phyloP scores from a whole-genome alignment of 1,140 invertebrate species.

The Battus philenor region DNA sequence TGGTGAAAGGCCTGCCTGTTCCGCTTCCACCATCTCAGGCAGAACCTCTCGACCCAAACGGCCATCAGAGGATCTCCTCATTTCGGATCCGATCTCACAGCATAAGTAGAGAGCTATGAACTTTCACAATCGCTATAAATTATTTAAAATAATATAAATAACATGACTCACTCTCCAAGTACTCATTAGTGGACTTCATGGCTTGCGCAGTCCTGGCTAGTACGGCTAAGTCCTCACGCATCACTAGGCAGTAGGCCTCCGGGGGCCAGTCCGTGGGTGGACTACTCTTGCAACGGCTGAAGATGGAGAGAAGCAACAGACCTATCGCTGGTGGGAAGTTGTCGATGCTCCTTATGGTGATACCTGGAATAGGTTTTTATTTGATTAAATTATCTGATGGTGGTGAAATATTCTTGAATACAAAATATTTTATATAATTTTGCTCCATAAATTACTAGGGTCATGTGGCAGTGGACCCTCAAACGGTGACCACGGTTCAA shows the following conservation, averaged over 20 bases:
- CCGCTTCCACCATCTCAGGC: too few relatives aligned
- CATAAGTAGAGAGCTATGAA: too few relatives aligned
- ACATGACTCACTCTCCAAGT: slow-evolving; percentile 56
- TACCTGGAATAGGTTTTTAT: slow-evolving; percentile 55
- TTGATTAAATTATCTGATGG: too few relatives aligned
- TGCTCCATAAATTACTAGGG: too few relatives aligned
- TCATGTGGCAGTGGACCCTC: too few relatives aligned
- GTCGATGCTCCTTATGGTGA: slow-evolving; percentile 84
- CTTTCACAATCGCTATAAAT: background rate
- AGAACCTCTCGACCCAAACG: too few relatives aligned
- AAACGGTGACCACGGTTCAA: background rate
- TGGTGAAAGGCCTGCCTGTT: too few relatives aligned
- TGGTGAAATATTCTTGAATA: too few relatives aligned
- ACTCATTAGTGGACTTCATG: slow-evolving; percentile 35
- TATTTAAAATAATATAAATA: background rate
- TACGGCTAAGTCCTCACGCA: slow-evolving; percentile 85
- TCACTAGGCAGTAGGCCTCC: slow-evolving; percentile 86
- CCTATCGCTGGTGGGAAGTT: slow-evolving; percentile 85
- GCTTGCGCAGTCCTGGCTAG: slow-evolving; percentile 65
- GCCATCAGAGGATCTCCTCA: too few relatives aligned
- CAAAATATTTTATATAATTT: too few relatives aligned
- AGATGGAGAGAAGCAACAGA: slow-evolving; percentile 84
- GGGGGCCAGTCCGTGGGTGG: slow-evolving; percentile 88
- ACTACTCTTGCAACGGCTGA: slow-evolving; percentile 84
- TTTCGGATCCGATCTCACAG: too few relatives aligned